Percentiles rank a stretch among this genome's conserved stretches.
phyloP scores from a whole-genome alignment of 2,113 vertebrate species.

The Sprattus sprattus region DNA sequence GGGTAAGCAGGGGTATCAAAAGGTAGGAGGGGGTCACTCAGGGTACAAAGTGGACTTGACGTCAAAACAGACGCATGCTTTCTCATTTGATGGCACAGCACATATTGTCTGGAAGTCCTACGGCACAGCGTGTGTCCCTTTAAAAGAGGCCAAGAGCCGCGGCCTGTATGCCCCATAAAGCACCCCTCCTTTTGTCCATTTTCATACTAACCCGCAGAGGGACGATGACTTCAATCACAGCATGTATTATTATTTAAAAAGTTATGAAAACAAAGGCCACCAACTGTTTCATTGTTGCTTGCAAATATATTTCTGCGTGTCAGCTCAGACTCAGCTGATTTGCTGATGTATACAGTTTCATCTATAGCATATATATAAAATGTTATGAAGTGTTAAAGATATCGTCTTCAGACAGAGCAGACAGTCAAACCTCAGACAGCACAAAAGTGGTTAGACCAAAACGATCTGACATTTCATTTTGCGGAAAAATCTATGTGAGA shows the following conservation, averaged over 20 bases:
- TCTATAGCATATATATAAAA: not conserved
- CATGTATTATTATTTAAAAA: not conserved
- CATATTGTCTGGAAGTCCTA: slow-evolving; percentile 59
- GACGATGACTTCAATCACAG: slow-evolving; percentile 6
- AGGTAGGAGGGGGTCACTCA: slow-evolving; percentile 62
- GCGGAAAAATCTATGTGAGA: slow-evolving; percentile 52
- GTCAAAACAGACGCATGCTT: slow-evolving; percentile 69
- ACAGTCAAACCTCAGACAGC: not conserved
- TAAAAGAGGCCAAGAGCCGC: not conserved
- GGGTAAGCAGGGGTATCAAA: slow-evolving; percentile 54
- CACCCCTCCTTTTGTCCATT: slow-evolving; percentile 13
- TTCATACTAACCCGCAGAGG: not conserved
- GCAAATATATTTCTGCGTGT: not conserved
- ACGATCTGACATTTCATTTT: not conserved
- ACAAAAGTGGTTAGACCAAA: slow-evolving; percentile 2
- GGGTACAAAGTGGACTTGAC: slow-evolving; percentile 67
- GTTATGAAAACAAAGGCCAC: not conserved
- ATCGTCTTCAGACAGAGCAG: not conserved
- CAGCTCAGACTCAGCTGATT: not conserved
- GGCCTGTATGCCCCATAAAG: not conserved
- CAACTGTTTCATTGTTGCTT: slow-evolving; percentile 1
- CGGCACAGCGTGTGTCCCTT: slow-evolving; percentile 49
- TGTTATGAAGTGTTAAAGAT: not conserved
- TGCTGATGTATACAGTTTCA: slow-evolving; percentile 2
- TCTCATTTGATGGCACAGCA: slow-evolving; percentile 63